These are phyloP conservation scores for Montipora efflorescens DNA, from an alignment of 64 coral and sea anemone genomes.

Conservation along the genomic window DNA sequence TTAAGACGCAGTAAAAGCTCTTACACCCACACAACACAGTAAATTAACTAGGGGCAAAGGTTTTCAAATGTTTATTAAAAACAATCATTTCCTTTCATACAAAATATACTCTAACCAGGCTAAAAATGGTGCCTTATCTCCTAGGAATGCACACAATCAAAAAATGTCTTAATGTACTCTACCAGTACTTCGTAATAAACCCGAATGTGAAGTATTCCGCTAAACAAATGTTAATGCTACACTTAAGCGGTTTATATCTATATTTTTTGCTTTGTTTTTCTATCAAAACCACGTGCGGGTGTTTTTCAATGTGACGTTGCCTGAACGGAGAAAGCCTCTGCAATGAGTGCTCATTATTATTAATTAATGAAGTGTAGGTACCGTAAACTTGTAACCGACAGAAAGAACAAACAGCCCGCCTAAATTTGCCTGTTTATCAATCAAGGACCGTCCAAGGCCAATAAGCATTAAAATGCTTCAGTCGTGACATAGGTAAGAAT, in stretches of 20 bases:
- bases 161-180: not conserved
- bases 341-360: not conserved
- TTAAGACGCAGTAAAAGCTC: too few relatives aligned
- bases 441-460: too few relatives aligned
- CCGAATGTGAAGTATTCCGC: not conserved
- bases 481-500: too few relatives aligned
- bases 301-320: not conserved
- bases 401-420: too few relatives aligned
- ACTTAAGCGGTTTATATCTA: not conserved
- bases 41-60: not conserved
- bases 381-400: too few relatives aligned
- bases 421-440: too few relatives aligned
- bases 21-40: not conserved
- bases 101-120: conserved; percentile 58
- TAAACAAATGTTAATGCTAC: not conserved
- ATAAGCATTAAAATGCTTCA: too few relatives aligned
- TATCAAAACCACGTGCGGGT: not conserved
- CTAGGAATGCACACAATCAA: conserved; percentile 5
- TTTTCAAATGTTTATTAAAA: conserved; percentile 50
- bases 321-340: not conserved
- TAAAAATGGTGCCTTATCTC: conserved; percentile 8
- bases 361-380: too few relatives aligned
- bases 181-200: not conserved
- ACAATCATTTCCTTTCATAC: conserved; percentile 34
- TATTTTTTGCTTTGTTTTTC: not conserved